Conservation (phyloP, 2,797 vertebrate genomes). For the Melanotaenia nigrans region DNA sequence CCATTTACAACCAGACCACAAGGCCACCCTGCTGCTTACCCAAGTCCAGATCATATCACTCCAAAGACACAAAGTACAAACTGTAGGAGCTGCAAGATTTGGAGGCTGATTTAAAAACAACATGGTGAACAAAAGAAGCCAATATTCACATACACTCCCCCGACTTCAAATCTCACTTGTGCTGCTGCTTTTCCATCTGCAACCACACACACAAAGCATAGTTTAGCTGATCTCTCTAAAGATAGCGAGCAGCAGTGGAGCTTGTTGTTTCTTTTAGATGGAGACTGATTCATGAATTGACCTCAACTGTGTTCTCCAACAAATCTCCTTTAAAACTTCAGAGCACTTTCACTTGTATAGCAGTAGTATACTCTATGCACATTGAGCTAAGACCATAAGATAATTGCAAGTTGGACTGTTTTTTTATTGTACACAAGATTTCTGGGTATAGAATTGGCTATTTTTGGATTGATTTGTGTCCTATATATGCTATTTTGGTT, state of each 20-base stretch:
- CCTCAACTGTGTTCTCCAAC: slow-evolving; percentile 61
- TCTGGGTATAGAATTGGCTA: background rate
- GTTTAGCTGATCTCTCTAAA: slow-evolving; percentile 57
- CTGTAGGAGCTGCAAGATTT: slow-evolving; percentile 3
- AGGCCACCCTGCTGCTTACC: slow-evolving; percentile 22
- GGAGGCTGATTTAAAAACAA: slow-evolving; percentile 22
- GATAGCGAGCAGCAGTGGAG: slow-evolving; percentile 56
- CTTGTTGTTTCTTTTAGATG: slow-evolving; percentile 63
- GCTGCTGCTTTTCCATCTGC: slow-evolving; percentile 18
- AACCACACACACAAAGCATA: slow-evolving; percentile 9
- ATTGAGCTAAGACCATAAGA: background rate
- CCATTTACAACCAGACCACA: slow-evolving; percentile 33
- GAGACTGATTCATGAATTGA: slow-evolving; percentile 68
- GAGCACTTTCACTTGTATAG: slow-evolving; percentile 15
- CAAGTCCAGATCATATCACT: slow-evolving; percentile 17
- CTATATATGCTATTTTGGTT: slow-evolving; percentile 16
- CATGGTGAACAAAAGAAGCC: slow-evolving; percentile 8
- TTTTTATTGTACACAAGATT: background rate
- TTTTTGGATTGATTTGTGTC: background rate
- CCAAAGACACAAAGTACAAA: slow-evolving; percentile 12
- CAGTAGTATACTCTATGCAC: background rate
- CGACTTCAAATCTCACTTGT: slow-evolving; percentile 14
- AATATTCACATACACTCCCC: slow-evolving; percentile 10
- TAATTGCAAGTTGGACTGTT: background rate
- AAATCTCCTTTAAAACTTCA: slow-evolving; percentile 40